Conservation (phyloP, 2,113 vertebrate species). For the Apus apus region DNA sequence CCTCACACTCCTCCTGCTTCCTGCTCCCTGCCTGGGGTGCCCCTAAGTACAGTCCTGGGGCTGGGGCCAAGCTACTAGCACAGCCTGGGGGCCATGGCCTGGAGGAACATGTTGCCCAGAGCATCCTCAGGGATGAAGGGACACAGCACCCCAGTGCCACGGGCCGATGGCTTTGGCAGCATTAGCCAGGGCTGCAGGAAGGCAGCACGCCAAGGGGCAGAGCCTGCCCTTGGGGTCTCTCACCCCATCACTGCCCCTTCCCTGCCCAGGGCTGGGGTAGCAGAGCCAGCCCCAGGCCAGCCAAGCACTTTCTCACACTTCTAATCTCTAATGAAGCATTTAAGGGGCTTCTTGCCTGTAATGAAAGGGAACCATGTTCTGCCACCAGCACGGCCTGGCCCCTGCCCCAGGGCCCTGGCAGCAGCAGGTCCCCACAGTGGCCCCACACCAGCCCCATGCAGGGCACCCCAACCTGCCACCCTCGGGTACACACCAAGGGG, state of each 20-base stretch:
- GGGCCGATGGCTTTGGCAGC: not conserved
- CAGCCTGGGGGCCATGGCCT: not conserved
- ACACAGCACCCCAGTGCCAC: fast-evolving
- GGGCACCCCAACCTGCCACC: not conserved
- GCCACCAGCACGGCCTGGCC: not conserved
- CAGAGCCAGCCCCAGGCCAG: not conserved
- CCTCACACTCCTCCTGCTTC: not conserved
- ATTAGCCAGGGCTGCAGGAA: not conserved
- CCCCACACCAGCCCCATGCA: not conserved
- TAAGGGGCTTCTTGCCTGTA: not conserved
- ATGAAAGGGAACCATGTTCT: not conserved
- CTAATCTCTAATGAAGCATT: slow-evolving; percentile 9
- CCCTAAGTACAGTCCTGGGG: not conserved
- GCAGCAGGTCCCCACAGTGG: fast-evolving
- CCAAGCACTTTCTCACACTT: slow-evolving; percentile 23
- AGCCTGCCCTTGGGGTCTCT: not conserved
- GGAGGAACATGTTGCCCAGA: not conserved
- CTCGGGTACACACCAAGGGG: not conserved
- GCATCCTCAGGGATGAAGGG: not conserved
- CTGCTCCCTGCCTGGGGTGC: not conserved
- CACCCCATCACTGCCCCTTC: not conserved
- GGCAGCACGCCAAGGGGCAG: not conserved
- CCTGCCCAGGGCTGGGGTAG: not conserved
- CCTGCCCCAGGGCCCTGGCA: not conserved
- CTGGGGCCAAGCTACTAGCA: not conserved